Percentiles rank a stretch among this genome's conserved stretches.
phyloP scores from a whole-genome alignment of 2,888 invertebrate genomes.

The Orthonevra nobilis region DNA sequence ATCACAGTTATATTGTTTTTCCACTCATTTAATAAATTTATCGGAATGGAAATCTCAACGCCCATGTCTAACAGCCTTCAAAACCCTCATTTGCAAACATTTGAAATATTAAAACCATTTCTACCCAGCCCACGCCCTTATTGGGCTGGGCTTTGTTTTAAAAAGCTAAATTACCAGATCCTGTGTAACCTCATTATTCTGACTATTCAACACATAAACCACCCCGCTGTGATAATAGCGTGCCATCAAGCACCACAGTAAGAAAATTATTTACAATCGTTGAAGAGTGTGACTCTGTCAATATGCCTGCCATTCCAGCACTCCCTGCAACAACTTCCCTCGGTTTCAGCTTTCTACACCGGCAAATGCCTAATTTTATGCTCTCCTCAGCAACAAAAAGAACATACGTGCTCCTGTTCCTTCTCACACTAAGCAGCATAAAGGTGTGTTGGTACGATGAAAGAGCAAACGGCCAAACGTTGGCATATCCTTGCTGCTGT shows the following conservation, averaged over 20 bases:
- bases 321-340: neutral
- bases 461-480: constrained; percentile 21
- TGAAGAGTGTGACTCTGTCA: constrained; percentile 62
- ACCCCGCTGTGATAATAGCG: constrained; percentile 49
- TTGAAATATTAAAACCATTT: constrained; percentile 44
- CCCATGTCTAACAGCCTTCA: constrained; percentile 49
- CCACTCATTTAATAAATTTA: constrained; percentile 64
- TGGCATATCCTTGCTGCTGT: constrained; percentile 54
- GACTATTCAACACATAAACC: constrained; percentile 57
- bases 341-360: constrained; percentile 13
- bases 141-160: constrained; percentile 56
- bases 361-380: constrained; percentile 67
- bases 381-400: constrained; percentile 46
- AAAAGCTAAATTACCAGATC: constrained; percentile 56
- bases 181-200: constrained; percentile 66
- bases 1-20: constrained; percentile 48
- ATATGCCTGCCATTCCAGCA: constrained; percentile 28
- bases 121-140: constrained; percentile 31
- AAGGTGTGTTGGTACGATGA: no score
- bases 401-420: constrained; percentile 38
- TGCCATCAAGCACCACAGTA: constrained; percentile 34
- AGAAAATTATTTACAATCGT: constrained; percentile 65
- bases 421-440: constrained; percentile 28
- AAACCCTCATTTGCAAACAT: constrained; percentile 61
- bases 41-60: constrained; percentile 60